phyloP scores from a whole-genome alignment of 2,113 vertebrate species.

The Sardina pilchardus region DNA sequence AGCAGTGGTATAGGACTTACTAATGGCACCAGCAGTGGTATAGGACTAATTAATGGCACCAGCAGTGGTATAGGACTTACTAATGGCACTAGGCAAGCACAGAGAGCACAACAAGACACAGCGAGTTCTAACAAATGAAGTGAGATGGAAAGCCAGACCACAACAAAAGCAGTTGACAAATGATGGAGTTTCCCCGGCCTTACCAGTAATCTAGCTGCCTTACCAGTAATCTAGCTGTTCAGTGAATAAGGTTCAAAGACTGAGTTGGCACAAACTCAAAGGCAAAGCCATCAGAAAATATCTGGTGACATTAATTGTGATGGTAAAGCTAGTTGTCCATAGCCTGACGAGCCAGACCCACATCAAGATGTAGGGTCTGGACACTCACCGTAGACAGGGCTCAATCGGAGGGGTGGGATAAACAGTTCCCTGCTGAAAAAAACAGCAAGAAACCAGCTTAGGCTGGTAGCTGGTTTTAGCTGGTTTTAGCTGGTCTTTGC shows the following conservation, averaged over 20 bases:
- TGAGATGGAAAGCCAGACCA: neutral
- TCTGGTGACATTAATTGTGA: neutral
- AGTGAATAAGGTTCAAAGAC: neutral
- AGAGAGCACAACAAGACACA: neutral
- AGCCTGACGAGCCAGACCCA: too few species aligned
- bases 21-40: too few species aligned
- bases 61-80: too few species aligned
- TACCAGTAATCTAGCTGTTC: neutral
- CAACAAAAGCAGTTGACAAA: neutral
- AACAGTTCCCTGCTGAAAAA: too few species aligned
- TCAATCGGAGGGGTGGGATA: too few species aligned
- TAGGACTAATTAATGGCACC: too few species aligned
- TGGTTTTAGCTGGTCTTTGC: too few species aligned
- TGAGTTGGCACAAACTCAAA: neutral
- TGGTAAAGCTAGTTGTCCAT: neutral
- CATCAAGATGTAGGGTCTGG: too few species aligned
- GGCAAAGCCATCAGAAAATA: neutral
- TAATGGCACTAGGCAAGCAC: neutral
- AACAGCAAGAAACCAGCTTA: too few species aligned
- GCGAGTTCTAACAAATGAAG: neutral
- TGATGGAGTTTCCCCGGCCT: neutral
- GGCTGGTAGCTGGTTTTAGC: too few species aligned
- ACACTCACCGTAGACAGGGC: too few species aligned
- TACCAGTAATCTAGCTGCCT: neutral
- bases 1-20: too few species aligned